Base-by-base conservation (phyloP, 2,888 invertebrate species). In the Drosophila cognata region DNA sequence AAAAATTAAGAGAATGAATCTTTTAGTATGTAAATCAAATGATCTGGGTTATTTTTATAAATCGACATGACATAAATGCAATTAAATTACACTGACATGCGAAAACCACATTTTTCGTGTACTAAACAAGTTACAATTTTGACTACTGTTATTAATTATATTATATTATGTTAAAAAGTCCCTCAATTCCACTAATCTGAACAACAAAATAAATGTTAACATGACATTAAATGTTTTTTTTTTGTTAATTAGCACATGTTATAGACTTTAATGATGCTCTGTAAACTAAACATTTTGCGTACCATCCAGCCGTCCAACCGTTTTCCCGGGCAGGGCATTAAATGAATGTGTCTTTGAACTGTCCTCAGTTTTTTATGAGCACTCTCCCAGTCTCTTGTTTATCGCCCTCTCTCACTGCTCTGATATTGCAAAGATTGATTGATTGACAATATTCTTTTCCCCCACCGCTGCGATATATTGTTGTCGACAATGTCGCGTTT, bases 371-470 rank as follows among this genome's bases (percentile, higher is more conserved):
- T 18, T 29, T n/a, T 21, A 6, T 25, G 21, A 46, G 7, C 21
- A 25, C 25, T 46, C 8, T 16, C 8, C 16, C 13, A 25, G 33
- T 10, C 3, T 10, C 21, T n/a, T 35, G 11, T 35, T 10, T 28
- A 2, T 18, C 16, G 18, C 21, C 11, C 11, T 38, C 38, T 25
- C 60, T 50, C 11, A 31, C 6, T 21, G 50, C 36, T 4, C 55
- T 18, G 61, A 65, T 70, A 71, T 59, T 59, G 43, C 50, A 50
- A 33, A 29, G 51, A 67, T 62, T 68, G 56, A 68, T 8, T 31
- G 8, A 31, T 10, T 59, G 55, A 62, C 55, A 61, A 36, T 38
- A 60, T 63, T 55, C 55, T 55, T 43, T 57, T 2, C 31, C 38
- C n/a, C 35, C 2, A 25, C 29, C 18, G 16, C 7, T 13, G 46